Base-by-base conservation (phyloP, 2,113 vertebrate species). In the Ciconia stormi region DNA sequence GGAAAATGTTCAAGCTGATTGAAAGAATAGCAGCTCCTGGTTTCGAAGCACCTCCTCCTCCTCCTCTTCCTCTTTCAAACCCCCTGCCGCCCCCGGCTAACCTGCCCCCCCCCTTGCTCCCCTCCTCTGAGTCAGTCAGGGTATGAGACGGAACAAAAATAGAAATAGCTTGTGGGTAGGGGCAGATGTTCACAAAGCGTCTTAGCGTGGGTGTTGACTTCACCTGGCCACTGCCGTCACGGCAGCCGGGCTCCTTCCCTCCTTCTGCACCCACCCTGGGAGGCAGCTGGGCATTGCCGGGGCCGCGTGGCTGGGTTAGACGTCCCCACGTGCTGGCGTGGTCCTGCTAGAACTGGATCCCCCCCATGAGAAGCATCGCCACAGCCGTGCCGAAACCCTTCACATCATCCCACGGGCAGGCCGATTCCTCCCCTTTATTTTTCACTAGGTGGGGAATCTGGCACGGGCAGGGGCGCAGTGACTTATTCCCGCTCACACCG, bases 291-390 rank as follows among this genome's bases (percentile, higher is more conserved):
- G 16, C 78, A 55, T 1, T 5, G 59, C 59, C 3, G 3, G 58
- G 58, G 46, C 63, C 9, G 1, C 2, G 3, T 1, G 46, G 49
- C 76, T 47, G 72, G 3, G 36, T 23, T 40, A 47, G 44, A 32
- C 0, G 2, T 53, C 50, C 44, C 38, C 50, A 19, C 0, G 1
- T 7, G 13, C 53, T 9, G 29, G 8, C 1, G 1, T 0, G 0
- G 29, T 9, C 62, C 58, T 56, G 49, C 21, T 30, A 22, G 40
- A 23, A 13, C 50, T 6, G 27, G 30, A 36, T 26, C 52, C 16
- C 36, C 46, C 19, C 42, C 21, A 6, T 1, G 25, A 62, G 62
- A 49, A 53, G 18, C 36, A 16, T 46, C 3, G 1, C 34, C 52
- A 9, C 22, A 34, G 16, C 42, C 1, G 0, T 22, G 23, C n/a